phyloP scores from a whole-genome alignment of 2,113 vertebrate genomes.

The Pitta sordida region DNA sequence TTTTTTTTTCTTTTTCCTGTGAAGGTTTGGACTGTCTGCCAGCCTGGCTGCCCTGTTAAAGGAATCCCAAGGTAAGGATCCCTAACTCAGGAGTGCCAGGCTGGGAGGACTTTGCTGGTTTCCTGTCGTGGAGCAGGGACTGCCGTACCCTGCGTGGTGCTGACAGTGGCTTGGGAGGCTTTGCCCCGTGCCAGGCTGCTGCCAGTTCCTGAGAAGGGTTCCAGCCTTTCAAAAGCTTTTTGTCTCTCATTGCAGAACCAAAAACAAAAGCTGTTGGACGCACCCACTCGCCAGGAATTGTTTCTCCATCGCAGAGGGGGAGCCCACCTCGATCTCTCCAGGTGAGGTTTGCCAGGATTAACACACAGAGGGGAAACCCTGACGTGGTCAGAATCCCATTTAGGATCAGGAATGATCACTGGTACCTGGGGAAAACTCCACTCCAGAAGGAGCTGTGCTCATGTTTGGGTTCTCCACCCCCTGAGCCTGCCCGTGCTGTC shows the following conservation, averaged over 20 bases:
- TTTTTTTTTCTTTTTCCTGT: constrained; percentile 18
- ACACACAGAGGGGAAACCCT: background rate
- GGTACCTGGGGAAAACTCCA: background rate
- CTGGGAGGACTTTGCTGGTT: background rate
- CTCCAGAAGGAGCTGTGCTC: background rate
- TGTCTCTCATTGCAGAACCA: background rate
- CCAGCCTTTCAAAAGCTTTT: background rate
- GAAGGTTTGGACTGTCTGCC: background rate
- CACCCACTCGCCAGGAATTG: background rate
- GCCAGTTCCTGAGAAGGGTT: background rate
- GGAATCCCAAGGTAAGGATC: background rate
- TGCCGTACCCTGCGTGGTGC: rapidly evolving
- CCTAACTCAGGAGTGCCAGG: background rate
- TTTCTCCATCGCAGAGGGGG: background rate
- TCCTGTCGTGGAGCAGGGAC: background rate
- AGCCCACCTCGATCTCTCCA: background rate
- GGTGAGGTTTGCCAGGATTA: no score
- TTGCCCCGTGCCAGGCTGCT: background rate
- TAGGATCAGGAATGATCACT: background rate
- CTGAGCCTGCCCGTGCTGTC: background rate
- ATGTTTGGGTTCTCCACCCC: no score
- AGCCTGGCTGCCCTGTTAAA: background rate
- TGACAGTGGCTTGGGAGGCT: background rate
- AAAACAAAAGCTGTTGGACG: background rate
- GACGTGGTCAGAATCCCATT: background rate